A percentile compares a stretch with the other conserved stretches of the same genome.
Conservation (phyloP, 2,113 vertebrate species). For the Aegypius monachus region DNA sequence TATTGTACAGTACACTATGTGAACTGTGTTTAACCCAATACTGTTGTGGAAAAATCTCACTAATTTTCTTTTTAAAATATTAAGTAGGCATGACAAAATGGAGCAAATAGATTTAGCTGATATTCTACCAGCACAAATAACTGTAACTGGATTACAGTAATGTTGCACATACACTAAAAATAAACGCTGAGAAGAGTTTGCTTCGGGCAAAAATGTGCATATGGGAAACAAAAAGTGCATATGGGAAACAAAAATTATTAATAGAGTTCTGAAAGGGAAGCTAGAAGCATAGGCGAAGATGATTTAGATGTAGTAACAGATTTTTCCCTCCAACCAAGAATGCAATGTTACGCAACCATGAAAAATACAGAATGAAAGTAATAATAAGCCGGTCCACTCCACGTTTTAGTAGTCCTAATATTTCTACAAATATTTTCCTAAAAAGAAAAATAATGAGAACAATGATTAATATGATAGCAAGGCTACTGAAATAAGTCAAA, state of each 20-base stretch:
- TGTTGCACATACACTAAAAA: conserved; percentile 35
- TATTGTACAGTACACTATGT: neutral
- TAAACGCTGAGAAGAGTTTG: conserved; percentile 53
- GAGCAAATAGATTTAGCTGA: conserved; percentile 42
- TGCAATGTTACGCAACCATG: conserved; percentile 4
- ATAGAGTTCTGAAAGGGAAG: conserved; percentile 47
- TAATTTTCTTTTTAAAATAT: conserved; percentile 38
- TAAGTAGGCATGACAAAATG: conserved; percentile 46
- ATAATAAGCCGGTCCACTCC: neutral
- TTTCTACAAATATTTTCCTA: neutral
- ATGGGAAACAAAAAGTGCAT: conserved; percentile 59
- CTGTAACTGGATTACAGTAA: conserved; percentile 29
- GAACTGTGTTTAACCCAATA: conserved; percentile 62
- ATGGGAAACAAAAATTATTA: conserved; percentile 62
- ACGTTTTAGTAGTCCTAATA: neutral
- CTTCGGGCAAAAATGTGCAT: conserved; percentile 48
- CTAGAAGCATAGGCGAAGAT: conserved; percentile 5
- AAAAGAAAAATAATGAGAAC: neutral
- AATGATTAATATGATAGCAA: neutral
- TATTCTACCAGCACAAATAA: conserved; percentile 47
- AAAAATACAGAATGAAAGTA: neutral
- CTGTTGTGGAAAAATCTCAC: conserved; percentile 26
- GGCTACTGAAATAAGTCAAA: neutral
- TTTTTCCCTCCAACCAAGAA: conserved; percentile 31
- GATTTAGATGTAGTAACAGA: conserved; percentile 38